Evolutionary conservation across 2,888 invertebrate species (phyloP), one percentile per base, ranked within the genome.

Genomic region (Meliscaeva auricollis): DNA sequence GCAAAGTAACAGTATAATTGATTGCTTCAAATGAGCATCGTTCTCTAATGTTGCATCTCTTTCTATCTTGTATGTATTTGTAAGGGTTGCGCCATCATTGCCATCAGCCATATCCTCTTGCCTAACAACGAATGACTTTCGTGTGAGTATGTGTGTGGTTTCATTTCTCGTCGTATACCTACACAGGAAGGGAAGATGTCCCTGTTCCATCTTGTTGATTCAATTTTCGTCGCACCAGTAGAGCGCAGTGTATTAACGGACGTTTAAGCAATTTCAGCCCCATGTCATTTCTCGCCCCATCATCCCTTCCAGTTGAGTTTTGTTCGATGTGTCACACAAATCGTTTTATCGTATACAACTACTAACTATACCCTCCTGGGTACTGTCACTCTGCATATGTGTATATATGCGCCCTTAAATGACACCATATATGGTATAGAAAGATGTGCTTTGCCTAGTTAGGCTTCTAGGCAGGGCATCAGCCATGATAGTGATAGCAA

Each of bases 151-250:
- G 54, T 68, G 35, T 38, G 20, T 58, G 58, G 26, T 26, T 26
- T 26, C 26, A 26, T 26, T 26, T 4, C 26, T 26, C 26, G 26
- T 26, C 4, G 2, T 3, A 2, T 50, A 17, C 17, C 0, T 13
- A 38, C 30, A 41, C 70, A 68, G 75, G 72, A 75, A 73, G 83
- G 75, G 72, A 75, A 73, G 83, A 78, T 84, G 66, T 75, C 66
- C 77, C 85, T 79, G 66, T 79, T 58, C 76, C 85, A 73, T 85
- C 85, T 81, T 85, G 85, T 85, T 85, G 85, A 85, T 81, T 81
- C 85, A 85, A 81, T 85, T 76, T 69, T 77, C 76, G 69, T 73
- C 76, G 80, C 68, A 84, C 80, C 77, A 69, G 85, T 58, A 75
- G 60, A 78, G 76, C 76, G 8, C 30, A 64, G 79, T 75, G 64